Percentiles rank a stretch among this genome's conserved stretches.
These are phyloP conservation scores for Sander vitreus DNA, from an alignment of 2,113 vertebrate species.

Conservation along the genomic window DNA sequence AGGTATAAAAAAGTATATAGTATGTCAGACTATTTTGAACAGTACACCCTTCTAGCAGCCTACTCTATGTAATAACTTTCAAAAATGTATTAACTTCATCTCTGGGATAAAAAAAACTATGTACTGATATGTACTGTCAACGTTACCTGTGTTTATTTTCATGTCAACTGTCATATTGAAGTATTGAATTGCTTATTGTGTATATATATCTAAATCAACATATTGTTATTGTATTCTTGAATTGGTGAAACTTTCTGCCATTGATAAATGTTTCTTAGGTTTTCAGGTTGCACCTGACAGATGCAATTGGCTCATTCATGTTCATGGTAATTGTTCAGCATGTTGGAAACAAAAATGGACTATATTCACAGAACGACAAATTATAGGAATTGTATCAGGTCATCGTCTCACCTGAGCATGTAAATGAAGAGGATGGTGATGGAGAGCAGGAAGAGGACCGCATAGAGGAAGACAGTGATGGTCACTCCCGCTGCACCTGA, in stretches of 20 bases:
- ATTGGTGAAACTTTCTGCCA: neutral
- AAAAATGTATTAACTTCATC: neutral
- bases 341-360: neutral
- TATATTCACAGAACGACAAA: neutral
- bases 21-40: neutral
- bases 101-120: too few relatives aligned
- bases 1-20: neutral
- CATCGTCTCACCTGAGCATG: constrained; percentile 89
- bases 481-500: constrained; percentile 86
- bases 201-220: neutral
- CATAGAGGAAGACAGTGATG: constrained; percentile 89
- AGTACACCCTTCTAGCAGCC: neutral
- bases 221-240: neutral
- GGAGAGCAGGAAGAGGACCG: constrained; percentile 87
- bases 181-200: neutral
- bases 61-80: neutral
- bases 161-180: too few relatives aligned
- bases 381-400: neutral
- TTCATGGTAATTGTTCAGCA: neutral
- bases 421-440: constrained; percentile 87
- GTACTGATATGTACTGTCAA: too few relatives aligned
- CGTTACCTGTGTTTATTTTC: too few relatives aligned
- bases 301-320: neutral
- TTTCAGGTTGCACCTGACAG: neutral
- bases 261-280: neutral